Conservation (phyloP, 2,888 invertebrate species). For the Rotaria magnacalcarata region DNA sequence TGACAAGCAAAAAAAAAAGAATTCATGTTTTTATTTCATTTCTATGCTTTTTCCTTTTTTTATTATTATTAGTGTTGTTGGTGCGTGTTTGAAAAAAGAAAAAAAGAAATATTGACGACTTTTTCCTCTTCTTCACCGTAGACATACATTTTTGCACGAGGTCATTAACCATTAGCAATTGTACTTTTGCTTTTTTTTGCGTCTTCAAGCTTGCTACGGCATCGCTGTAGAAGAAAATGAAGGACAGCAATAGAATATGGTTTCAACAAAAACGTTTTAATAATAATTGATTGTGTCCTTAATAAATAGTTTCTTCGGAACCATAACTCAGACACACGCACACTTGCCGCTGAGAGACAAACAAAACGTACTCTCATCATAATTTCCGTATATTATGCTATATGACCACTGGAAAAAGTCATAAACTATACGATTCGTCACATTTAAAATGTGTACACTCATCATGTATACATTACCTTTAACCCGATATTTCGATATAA, state of each 20-base stretch:
- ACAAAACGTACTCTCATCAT: not conserved
- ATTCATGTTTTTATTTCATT: slow-evolving; percentile 10
- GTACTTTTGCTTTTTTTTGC: not conserved
- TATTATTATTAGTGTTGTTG: not conserved
- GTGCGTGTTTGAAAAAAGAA: not conserved
- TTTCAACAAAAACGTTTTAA: not conserved
- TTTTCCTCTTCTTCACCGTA: not conserved
- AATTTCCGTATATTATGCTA: not conserved
- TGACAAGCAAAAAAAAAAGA: not conserved
- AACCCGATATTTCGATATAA: too few relatives aligned
- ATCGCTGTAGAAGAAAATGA: not conserved
- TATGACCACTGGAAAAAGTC: not conserved
- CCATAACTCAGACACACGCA: not conserved
- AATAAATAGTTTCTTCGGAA: not conserved
- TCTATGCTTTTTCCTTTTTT: not conserved
- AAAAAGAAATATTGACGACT: not conserved
- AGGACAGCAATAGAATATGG: not conserved
- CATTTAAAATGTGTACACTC: not conserved
- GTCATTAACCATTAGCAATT: not conserved
- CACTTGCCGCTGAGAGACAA: not conserved
- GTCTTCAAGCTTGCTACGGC: not conserved
- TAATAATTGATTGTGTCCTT: not conserved
- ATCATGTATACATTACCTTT: not conserved
- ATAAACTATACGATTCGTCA: not conserved
- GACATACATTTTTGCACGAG: not conserved